phyloP scores from a whole-genome alignment of 2,888 invertebrate genomes.

The Andrena dorsata region DNA sequence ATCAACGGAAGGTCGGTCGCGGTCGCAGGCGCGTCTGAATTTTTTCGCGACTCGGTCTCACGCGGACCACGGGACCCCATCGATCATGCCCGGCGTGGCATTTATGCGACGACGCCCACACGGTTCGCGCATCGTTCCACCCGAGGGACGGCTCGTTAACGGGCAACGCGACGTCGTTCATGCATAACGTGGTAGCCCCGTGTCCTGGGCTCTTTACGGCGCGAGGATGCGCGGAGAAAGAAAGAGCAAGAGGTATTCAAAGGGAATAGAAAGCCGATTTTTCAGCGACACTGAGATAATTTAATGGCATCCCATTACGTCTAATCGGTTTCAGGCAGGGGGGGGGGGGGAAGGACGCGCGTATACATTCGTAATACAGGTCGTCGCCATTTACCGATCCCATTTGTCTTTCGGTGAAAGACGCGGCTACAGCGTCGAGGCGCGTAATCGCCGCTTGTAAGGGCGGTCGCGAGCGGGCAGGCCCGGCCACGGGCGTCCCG shows the following conservation, averaged over 20 bases:
- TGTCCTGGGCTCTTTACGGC: constrained; percentile 30
- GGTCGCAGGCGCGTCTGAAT: constrained; percentile 29
- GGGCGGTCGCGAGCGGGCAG: constrained; percentile 19
- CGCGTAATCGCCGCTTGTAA: constrained; percentile 68
- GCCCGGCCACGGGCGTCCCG: constrained; percentile 8
- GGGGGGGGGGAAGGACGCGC: constrained; percentile 12
- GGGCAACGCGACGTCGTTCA: constrained; percentile 70
- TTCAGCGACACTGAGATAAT: constrained; percentile 75
- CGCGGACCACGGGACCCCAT: constrained; percentile 37
- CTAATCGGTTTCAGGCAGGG: constrained; percentile 62
- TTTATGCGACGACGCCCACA: constrained; percentile 64
- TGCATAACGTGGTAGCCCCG: constrained; percentile 76
- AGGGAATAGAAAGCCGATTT: constrained; percentile 78
- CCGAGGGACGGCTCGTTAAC: constrained; percentile 79
- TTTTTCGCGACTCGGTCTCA: constrained; percentile 13
- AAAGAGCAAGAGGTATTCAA: constrained; percentile 13
- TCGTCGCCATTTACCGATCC: constrained; percentile 60
- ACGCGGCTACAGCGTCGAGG: constrained; percentile 49
- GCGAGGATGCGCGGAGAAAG: not conserved
- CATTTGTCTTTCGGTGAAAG: constrained; percentile 64
- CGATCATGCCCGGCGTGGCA: constrained; percentile 54
- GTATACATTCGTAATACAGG: constrained; percentile 62
- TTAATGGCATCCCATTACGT: constrained; percentile 64
- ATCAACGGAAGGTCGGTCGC: constrained; percentile 38
- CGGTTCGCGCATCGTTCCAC: constrained; percentile 51